phyloP scores from a whole-genome alignment of 2,113 vertebrate genomes.

The Melozone crissalis region DNA sequence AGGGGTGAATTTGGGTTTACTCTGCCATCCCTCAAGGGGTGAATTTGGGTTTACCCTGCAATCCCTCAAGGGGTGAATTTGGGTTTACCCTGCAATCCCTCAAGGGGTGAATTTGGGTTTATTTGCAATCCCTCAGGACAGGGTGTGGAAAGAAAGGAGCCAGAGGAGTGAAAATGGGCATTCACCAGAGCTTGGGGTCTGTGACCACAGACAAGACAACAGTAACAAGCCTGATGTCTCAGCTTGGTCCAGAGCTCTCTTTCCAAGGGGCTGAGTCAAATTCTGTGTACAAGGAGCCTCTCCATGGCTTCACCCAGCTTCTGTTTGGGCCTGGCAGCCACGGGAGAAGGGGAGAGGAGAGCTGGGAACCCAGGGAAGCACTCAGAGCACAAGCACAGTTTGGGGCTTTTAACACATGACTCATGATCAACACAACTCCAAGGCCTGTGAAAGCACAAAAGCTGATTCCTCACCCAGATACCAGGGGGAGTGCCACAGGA shows the following conservation, averaged over 20 bases:
- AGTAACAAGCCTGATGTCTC: accelerated
- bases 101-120: background rate
- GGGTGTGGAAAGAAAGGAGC: accelerated
- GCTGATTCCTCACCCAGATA: background rate
- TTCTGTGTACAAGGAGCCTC: background rate
- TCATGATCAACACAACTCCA: background rate
- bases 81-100: background rate
- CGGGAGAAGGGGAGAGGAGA: background rate
- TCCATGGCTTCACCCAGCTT: background rate
- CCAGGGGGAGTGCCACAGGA: background rate
- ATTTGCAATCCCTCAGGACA: background rate
- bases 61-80: background rate
- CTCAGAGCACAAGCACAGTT: background rate
- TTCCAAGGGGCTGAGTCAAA: background rate
- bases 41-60: background rate
- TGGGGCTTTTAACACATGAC: background rate
- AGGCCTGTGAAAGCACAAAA: background rate
- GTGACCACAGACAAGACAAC: background rate
- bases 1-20: no score
- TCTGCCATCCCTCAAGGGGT: background rate
- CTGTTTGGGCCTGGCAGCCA: background rate
- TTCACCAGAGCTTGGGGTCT: background rate
- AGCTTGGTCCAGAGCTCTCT: background rate
- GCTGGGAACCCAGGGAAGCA: background rate
- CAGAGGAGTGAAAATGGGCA: background rate